phyloP scores from a whole-genome alignment of 2,797 vertebrate species.

The Tenualosa ilisha region DNA sequence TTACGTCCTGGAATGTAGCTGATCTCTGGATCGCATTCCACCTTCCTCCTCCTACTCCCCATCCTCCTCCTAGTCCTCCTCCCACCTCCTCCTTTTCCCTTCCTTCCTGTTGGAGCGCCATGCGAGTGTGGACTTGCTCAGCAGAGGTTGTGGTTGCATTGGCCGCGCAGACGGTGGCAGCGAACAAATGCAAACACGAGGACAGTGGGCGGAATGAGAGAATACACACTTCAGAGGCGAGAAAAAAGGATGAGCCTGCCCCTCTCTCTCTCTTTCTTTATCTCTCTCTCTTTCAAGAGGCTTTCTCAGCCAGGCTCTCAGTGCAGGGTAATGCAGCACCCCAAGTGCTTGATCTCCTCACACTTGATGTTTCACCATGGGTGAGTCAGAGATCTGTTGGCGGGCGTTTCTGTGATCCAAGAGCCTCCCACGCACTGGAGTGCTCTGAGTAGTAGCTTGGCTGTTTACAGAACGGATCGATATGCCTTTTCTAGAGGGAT shows the following conservation, averaged over 20 bases:
- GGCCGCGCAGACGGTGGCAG: neutral
- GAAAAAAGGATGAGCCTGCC: neutral
- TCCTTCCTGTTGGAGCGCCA: neutral
- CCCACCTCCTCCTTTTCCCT: constrained; percentile 12
- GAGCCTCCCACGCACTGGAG: neutral
- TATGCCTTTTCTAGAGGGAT: neutral
- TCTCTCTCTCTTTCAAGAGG: neutral
- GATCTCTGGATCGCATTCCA: neutral
- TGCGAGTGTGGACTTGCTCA: constrained; percentile 9
- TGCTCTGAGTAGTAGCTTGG: neutral
- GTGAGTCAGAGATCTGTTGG: neutral
- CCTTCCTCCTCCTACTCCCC: neutral
- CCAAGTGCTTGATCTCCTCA: neutral
- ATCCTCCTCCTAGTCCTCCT: neutral
- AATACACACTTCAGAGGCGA: neutral
- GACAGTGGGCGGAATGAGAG: neutral
- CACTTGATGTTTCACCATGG: neutral
- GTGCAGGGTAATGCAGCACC: neutral
- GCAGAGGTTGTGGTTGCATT: neutral
- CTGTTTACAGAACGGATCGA: neutral
- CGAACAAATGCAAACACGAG: constrained; percentile 6
- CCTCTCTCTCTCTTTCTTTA: neutral
- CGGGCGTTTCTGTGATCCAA: neutral
- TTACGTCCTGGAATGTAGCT: constrained; percentile 19
- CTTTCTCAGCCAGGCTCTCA: neutral